Evolutionary conservation across 92 coral and sea anemone genomes (phyloP).

Genomic region (Phymanthus crucifer): DNA sequence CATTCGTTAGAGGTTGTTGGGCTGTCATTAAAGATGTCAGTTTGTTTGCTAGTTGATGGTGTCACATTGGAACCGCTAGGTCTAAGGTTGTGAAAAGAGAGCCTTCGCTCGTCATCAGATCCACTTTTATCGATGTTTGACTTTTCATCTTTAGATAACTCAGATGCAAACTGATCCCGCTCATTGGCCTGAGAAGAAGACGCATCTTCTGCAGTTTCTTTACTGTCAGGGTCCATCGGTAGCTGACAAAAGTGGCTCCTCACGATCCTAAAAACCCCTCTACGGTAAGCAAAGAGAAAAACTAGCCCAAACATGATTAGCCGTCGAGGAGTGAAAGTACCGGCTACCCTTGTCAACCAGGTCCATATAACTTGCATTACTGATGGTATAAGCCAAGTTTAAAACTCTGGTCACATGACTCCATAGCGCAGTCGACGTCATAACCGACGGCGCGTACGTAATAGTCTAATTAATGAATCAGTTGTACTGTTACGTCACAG

Average conservation of each 20-base stretch:
- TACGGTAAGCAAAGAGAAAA: constrained; percentile 13
- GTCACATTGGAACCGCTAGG: neutral
- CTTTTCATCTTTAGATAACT: neutral
- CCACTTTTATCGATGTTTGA: neutral
- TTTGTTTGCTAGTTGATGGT: neutral
- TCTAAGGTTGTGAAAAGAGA: neutral
- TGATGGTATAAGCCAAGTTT: neutral
- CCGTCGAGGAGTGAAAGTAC: constrained; percentile 1
- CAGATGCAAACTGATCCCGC: neutral
- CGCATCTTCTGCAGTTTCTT: neutral
- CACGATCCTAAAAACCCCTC: neutral
- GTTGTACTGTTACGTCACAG: neutral
- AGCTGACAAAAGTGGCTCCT: neutral
- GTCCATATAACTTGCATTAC: constrained; percentile 9
- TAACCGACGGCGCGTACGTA: neutral
- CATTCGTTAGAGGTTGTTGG: neutral
- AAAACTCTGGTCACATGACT: neutral
- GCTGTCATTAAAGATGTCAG: neutral
- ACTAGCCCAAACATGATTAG: constrained; percentile 20
- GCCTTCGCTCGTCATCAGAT: neutral
- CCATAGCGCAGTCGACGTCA: neutral
- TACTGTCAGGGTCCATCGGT: neutral
- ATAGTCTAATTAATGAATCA: neutral
- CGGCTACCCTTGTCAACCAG: neutral
- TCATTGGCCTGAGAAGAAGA: neutral